Percentiles rank a stretch among this genome's conserved stretches.
Evolutionary conservation across 1,140 invertebrate genomes (phyloP).

Genomic region (Probaryconus sp.): DNA sequence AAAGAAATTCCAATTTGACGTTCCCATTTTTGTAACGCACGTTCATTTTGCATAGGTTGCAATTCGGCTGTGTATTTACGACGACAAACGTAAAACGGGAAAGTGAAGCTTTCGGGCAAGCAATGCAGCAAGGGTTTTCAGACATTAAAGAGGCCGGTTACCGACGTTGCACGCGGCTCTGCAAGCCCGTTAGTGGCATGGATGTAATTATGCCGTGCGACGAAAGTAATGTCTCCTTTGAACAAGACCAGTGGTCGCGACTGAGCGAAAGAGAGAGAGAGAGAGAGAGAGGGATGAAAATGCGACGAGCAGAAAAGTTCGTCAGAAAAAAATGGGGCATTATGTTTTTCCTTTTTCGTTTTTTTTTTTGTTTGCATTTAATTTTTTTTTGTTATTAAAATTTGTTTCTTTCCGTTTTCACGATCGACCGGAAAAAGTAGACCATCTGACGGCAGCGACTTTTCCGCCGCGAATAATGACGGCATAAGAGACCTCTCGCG

Average conservation of each 20-base stretch:
- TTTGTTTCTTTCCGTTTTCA: background rate
- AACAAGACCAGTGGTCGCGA: slow-evolving; percentile 4
- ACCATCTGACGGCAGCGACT: background rate
- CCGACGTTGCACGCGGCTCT: background rate
- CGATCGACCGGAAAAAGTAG: slow-evolving; percentile 5
- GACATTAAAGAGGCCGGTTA: slow-evolving; percentile 6
- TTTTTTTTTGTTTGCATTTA: too few relatives aligned
- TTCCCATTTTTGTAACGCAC: slow-evolving; percentile 1
- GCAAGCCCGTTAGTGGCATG: slow-evolving; percentile 13
- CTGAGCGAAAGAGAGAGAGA: too few relatives aligned
- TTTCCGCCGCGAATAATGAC: background rate
- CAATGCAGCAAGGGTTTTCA: slow-evolving; percentile 16
- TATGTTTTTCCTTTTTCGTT: background rate
- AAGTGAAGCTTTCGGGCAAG: slow-evolving; percentile 6
- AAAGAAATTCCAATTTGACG: too few relatives aligned
- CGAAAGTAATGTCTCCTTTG: slow-evolving; percentile 36
- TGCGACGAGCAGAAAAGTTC: background rate
- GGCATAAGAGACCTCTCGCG: background rate
- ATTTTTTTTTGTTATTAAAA: too few relatives aligned
- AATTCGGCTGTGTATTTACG: background rate
- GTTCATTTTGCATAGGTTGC: slow-evolving; percentile 7
- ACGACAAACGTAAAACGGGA: slow-evolving; percentile 9
- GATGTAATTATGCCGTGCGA: slow-evolving; percentile 35
- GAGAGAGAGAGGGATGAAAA: too few relatives aligned
- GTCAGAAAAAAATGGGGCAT: slow-evolving; percentile 7